Base-by-base conservation (phyloP, 2,113 vertebrate species). In the Syngnathoides biaculeatus region DNA sequence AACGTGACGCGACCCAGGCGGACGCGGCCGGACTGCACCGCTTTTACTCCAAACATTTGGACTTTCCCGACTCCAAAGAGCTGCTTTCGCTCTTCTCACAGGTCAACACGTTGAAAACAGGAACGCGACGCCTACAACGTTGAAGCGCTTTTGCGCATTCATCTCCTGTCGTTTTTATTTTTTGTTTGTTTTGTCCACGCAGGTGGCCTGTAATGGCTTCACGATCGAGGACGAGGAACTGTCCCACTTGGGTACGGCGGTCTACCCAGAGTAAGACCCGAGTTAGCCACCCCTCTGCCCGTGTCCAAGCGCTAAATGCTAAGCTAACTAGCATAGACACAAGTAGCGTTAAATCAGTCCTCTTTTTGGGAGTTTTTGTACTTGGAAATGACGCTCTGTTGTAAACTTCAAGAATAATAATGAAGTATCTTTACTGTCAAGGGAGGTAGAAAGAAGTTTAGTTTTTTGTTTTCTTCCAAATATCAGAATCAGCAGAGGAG, bases 191-290 rank as follows among this genome's bases (percentile, higher is more conserved):
- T 11, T 3, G 30, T 35, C 30, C 30, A 8, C 30, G 76, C 84
- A 97, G 97, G 94, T 98, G 52, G 94, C 96, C 82, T 99, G 97
- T 77, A 99, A 99, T 63, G 96, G 97, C 60, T 99, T 99, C 87
- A 96, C 95, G 2, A 92, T 98, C 66, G 97, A 99, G 83, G 97
- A 99, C 12, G 97, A 98, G 80, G 96, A 98, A 50, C 93, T 99
- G 60, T 96, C 93, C 63, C 95, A 97, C 68, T 72, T 99, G 79
- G 97, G 97, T 58, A 96, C 96, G 52, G 96, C 97, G 2, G 81
- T 99, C 82, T 99, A 98, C 83, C 97, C 97, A 35, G 95, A 98
- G 97, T 99, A 94, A 88, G 92, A 35, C 26, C 8, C n/a, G n/a
- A 52, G 20, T 50, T 10, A 20, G 45, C 20, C 45, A 1, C 17